Percentiles rank a stretch among this genome's conserved stretches.
These are phyloP conservation scores for Cheilosia vernalis DNA, from an alignment of 2,888 invertebrate species.

Conservation along the genomic window DNA sequence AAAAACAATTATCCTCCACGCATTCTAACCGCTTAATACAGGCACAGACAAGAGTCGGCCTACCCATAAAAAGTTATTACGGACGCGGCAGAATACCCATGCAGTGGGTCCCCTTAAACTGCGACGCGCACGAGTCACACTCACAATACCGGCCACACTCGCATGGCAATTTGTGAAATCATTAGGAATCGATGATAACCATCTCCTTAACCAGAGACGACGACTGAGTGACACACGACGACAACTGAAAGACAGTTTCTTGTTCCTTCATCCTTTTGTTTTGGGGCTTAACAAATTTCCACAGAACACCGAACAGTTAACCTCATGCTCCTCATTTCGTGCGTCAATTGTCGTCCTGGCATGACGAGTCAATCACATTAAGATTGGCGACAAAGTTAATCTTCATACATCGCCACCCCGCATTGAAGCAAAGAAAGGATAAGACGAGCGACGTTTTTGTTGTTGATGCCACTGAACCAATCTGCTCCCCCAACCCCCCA, in stretches of 20 bases:
- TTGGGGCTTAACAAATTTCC: constrained; percentile 29
- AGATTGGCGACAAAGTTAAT: constrained; percentile 74
- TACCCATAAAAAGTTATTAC: constrained; percentile 53
- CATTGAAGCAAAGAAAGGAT: constrained; percentile 43
- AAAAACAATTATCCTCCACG: constrained; percentile 56
- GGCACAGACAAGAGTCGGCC: not conserved
- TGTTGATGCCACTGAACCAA: constrained; percentile 61
- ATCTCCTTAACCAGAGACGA: constrained; percentile 46
- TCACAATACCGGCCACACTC: constrained; percentile 24
- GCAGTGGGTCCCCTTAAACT: constrained; percentile 12
- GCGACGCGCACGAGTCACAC: constrained; percentile 38
- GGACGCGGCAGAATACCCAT: constrained; percentile 28
- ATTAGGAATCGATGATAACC: constrained; percentile 69
- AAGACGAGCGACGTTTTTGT: constrained; percentile 45
- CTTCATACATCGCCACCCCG: constrained; percentile 64
- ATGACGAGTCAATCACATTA: constrained; percentile 73
- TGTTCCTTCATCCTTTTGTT: constrained; percentile 37
- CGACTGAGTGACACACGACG: constrained; percentile 3
- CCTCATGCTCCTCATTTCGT: constrained; percentile 17
- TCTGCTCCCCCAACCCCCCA: constrained; percentile 14
- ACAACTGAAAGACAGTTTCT: constrained; percentile 23
- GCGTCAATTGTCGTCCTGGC: constrained; percentile 60
- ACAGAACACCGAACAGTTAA: constrained; percentile 37
- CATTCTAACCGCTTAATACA: constrained; percentile 51
- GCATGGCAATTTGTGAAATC: constrained; percentile 50